phyloP scores from a whole-genome alignment of 2,888 invertebrate species.

The Oxystoma pomonae region DNA sequence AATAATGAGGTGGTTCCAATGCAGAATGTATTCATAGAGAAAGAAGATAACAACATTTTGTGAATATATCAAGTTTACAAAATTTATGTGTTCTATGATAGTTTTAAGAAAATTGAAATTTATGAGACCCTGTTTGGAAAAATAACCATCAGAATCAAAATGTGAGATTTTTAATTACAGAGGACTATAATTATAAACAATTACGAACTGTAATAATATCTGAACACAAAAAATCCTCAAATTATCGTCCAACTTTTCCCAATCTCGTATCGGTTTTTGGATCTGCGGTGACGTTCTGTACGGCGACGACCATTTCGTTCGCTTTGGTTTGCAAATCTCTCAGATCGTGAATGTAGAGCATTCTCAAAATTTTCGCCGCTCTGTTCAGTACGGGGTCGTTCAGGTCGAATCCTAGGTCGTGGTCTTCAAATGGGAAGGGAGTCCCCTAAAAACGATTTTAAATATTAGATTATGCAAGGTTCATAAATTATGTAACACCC shows the following conservation, averaged over 20 bases:
- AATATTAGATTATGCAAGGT: too few species aligned
- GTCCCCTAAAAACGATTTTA: constrained; percentile 59
- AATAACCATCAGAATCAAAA: too few species aligned
- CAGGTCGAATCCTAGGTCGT: constrained; percentile 62
- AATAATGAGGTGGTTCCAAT: too few species aligned
- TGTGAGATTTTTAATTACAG: too few species aligned
- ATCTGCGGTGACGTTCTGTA: constrained; percentile 91
- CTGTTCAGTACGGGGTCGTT: constrained; percentile 63
- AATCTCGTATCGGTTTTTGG: constrained; percentile 94
- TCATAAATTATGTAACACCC: too few species aligned
- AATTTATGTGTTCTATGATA: too few species aligned
- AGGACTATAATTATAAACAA: constrained; percentile 3
- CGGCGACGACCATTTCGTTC: constrained; percentile 89
- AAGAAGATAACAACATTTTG: too few species aligned
- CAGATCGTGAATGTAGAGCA: constrained; percentile 80
- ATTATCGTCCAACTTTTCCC: constrained; percentile 81
- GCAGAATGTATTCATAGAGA: too few species aligned
- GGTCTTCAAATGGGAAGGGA: constrained; percentile 65
- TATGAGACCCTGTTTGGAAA: too few species aligned
- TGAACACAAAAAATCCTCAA: not conserved
- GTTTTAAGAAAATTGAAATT: too few species aligned
- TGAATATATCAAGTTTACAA: too few species aligned
- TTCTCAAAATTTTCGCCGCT: constrained; percentile 71
- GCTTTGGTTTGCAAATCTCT: constrained; percentile 87
- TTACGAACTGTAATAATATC: constrained; percentile 1